Evolutionary conservation across 2,888 invertebrate genomes (phyloP), one percentile per base, ranked within the genome.

Genomic region (Timandra comae): DNA sequence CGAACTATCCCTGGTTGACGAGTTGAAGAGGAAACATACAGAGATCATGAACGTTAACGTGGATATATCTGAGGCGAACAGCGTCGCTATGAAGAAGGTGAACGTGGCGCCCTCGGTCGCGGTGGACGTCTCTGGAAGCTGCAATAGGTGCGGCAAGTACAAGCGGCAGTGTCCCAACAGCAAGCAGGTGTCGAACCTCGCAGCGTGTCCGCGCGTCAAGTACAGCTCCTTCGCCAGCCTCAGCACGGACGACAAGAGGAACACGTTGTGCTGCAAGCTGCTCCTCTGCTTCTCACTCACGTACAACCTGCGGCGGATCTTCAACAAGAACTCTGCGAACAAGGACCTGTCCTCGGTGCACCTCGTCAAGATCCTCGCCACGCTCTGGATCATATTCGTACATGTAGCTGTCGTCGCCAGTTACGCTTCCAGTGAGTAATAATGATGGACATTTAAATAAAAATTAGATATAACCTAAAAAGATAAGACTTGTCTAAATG

Each of bases 341-440:
- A 87, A 87, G 38, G 87, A 88, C 28, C 47, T 89, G 33, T 72
- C 86, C 2, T 63, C 87, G 6, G 85, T 91, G 26, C 91, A 91
- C 49, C 87, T 88, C 0, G 58, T 91, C 40, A 88, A 89, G 57
- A 87, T 91, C 8, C 55, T 90, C 2, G 88, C 90, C 26, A 89
- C 92, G 41, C 74, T 90, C 27, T 90, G 91, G 88, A 86, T 92
- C 5, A 89, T 92, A 42, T 82, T 89, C 35, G 79, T 89, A 3
- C 89, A 91, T 49, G 87, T 89, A 1, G 81, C 88, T 24, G 87
- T 91, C 19, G 80, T 91, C 8, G 87, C 90, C 10, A 89, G 89
- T 58, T 90, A 91, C 67, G 87, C 91, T 61, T 88, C 91, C 64
- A 88, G 88, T 88, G 63, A 49, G 46, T 41, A 24, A 5, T 23